Evolutionary conservation across 1,140 invertebrate genomes (phyloP).

Genomic region (Streblospio benedicti): DNA sequence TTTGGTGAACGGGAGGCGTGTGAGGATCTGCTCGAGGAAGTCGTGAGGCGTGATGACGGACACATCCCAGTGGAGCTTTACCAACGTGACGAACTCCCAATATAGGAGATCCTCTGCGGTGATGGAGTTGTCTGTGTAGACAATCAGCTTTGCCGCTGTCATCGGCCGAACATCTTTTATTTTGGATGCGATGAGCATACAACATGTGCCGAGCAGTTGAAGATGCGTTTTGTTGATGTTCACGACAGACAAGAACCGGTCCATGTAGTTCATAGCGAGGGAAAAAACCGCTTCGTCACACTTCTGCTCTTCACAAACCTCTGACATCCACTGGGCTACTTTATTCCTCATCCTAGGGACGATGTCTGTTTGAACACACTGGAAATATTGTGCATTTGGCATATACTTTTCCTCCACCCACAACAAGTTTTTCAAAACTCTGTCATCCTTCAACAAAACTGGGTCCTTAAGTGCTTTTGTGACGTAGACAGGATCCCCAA

Average conservation of each 20-base stretch:
- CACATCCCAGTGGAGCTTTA: conserved; percentile 73
- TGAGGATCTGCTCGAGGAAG: conserved; percentile 65
- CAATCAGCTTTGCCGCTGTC: conserved; percentile 69
- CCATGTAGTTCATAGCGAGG: conserved; percentile 81
- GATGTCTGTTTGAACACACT: conserved; percentile 75
- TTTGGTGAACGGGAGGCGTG: conserved; percentile 53
- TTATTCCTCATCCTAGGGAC: conserved; percentile 81
- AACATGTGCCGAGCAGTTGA: conserved; percentile 79
- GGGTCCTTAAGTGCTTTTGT: conserved; percentile 57
- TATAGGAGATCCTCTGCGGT: conserved; percentile 66
- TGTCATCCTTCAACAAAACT: conserved; percentile 63
- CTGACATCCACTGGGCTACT: conserved; percentile 91
- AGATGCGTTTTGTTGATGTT: conserved; percentile 67
- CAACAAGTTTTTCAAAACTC: conserved; percentile 75
- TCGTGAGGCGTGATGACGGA: conserved; percentile 70
- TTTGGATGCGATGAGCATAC: conserved; percentile 83
- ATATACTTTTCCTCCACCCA: conserved; percentile 69
- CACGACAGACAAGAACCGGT: conserved; percentile 76
- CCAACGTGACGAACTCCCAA: conserved; percentile 70
- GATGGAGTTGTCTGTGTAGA: conserved; percentile 87
- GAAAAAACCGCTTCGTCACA: conserved; percentile 86
- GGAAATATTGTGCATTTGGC: conserved; percentile 66
- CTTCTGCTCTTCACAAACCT: conserved; percentile 86
- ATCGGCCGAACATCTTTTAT: conserved; percentile 72
- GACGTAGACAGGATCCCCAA: no score